Percentiles rank a stretch among this genome's conserved stretches.
These are phyloP conservation scores for Trypoxylon attenuatum DNA, from an alignment of 2,888 invertebrate genomes.

Conservation along the genomic window DNA sequence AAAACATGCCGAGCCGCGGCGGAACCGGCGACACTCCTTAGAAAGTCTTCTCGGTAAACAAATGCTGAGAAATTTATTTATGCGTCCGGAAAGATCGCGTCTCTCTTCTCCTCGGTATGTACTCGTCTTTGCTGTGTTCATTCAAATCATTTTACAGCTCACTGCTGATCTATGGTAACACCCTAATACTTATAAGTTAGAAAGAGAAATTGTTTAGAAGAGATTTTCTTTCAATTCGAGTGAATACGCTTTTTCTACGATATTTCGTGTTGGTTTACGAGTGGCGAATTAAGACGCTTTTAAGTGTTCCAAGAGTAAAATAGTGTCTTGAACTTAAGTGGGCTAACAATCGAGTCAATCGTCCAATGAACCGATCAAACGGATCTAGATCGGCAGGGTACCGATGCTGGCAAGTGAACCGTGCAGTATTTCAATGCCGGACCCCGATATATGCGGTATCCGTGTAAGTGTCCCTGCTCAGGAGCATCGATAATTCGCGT, in stretches of 20 bases:
- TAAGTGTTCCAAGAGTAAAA: too few species aligned
- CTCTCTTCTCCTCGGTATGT: too few species aligned
- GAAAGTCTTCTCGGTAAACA: constrained; percentile 63
- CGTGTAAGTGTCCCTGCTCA: constrained; percentile 25
- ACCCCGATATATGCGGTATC: constrained; percentile 15
- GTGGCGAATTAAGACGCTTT: too few species aligned
- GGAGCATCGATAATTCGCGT: constrained; percentile 39
- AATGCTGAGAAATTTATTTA: constrained; percentile 58
- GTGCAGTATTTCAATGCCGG: constrained; percentile 34
- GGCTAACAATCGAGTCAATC: constrained; percentile 22
- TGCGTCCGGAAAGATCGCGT: too few species aligned
- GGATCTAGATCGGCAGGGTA: constrained; percentile 39
- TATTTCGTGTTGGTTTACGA: too few species aligned
- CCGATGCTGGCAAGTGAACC: constrained; percentile 35
- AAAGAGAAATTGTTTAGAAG: too few species aligned
- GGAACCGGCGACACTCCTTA: constrained; percentile 64
- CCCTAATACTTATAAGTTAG: too few species aligned
- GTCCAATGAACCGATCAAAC: constrained; percentile 21
- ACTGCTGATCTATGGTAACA: too few species aligned
- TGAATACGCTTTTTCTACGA: too few species aligned
- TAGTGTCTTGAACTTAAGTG: neutral
- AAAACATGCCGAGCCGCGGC: constrained; percentile 31
- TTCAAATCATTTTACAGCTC: too few species aligned
- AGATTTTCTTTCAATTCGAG: too few species aligned
- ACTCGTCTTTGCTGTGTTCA: too few species aligned